These are phyloP conservation scores for Tupaia tana DNA, from an alignment of 2,113 vertebrate species.

Conservation along the genomic window DNA sequence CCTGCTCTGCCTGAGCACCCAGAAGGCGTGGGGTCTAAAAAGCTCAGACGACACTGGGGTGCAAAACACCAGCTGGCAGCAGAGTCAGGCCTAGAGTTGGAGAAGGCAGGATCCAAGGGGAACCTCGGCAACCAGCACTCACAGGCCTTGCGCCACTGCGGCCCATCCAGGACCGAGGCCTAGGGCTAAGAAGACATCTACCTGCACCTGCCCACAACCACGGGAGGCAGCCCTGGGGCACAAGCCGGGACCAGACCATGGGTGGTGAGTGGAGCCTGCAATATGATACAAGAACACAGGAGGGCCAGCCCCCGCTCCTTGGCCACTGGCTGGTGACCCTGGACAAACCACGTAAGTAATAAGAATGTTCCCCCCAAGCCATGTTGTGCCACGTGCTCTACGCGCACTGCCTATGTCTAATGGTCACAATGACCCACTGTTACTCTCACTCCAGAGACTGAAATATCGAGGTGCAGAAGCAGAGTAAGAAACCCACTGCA, in stretches of 20 bases:
- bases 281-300: not conserved
- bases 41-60: not conserved
- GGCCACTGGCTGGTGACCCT: not conserved
- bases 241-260: not conserved
- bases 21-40: not conserved
- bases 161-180: not conserved
- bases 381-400: accelerated
- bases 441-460: not conserved
- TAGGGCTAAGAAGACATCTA: not conserved
- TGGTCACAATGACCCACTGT: accelerated
- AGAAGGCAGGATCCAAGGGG: accelerated
- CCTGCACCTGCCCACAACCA: not conserved
- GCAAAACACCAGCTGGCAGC: not conserved
- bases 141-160: accelerated
- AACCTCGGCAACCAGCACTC: not conserved
- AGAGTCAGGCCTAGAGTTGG: not conserved
- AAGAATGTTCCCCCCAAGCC: accelerated
- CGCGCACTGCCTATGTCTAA: not conserved
- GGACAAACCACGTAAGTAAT: not conserved
- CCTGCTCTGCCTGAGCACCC: not conserved
- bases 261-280: not conserved
- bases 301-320: not conserved
- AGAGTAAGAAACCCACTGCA: accelerated
- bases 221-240: accelerated
- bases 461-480: not conserved